These are phyloP conservation scores for Leptinotarsa undecemlineata DNA, from an alignment of 1,140 invertebrate species.

Conservation along the genomic window DNA sequence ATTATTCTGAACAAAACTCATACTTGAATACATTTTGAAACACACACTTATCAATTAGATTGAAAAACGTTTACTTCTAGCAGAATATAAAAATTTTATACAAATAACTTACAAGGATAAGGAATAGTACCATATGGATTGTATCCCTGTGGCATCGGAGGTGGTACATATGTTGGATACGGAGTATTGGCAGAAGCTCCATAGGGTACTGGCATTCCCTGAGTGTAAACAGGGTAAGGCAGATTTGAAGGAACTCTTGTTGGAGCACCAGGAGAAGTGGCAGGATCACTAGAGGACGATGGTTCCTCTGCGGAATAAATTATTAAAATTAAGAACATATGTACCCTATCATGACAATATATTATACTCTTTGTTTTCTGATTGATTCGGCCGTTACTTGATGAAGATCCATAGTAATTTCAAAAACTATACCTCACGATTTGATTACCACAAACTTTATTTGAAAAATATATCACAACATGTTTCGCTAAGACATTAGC, in stretches of 20 bases:
- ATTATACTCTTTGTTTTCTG: too few relatives aligned
- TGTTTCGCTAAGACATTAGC: too few relatives aligned
- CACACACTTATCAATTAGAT: too few relatives aligned
- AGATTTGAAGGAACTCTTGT: constrained; percentile 44
- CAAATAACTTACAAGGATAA: constrained; percentile 64
- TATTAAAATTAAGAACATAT: background rate
- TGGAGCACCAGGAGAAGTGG: constrained; percentile 30
- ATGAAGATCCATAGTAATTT: too few relatives aligned
- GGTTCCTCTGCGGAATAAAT: background rate
- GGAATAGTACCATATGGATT: constrained; percentile 84
- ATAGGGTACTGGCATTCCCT: constrained; percentile 81
- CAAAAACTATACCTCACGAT: too few relatives aligned
- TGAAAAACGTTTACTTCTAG: too few relatives aligned
- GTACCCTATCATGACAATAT: too few relatives aligned
- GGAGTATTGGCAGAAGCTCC: constrained; percentile 63
- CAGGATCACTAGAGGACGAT: constrained; percentile 5
- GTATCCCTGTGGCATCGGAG: constrained; percentile 81
- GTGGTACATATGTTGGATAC: constrained; percentile 71
- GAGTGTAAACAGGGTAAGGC: constrained; percentile 69
- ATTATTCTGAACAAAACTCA: too few relatives aligned
- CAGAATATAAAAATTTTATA: background rate
- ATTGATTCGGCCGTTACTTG: too few relatives aligned
- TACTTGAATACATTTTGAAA: too few relatives aligned
- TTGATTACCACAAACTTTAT: too few relatives aligned
- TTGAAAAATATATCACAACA: too few relatives aligned